Conservation (phyloP, 2,797 vertebrate species). For the Oryzias sinensis region DNA sequence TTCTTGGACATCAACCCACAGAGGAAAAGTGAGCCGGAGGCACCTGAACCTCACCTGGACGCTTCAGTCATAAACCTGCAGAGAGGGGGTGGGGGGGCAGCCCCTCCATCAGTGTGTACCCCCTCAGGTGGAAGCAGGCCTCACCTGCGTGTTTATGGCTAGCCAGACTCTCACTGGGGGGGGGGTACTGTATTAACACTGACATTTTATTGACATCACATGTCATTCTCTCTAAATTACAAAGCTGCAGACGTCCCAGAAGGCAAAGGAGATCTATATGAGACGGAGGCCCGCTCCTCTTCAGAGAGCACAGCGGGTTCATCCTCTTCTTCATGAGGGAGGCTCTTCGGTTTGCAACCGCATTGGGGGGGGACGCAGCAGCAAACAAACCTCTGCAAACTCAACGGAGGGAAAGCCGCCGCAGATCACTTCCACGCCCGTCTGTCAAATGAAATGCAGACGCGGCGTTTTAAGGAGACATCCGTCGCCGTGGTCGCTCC, state of each 20-base stretch:
- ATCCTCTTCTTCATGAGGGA: not conserved
- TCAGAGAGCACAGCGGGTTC: fast-evolving
- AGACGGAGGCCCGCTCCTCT: not conserved
- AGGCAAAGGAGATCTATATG: not conserved
- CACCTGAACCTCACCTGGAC: constrained; percentile 51
- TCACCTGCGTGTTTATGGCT: constrained; percentile 27
- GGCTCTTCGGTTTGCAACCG: not conserved
- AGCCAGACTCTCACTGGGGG: constrained; percentile 14
- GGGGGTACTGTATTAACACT: constrained; percentile 4
- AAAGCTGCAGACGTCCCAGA: constrained; percentile 9
- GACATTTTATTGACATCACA: constrained; percentile 26
- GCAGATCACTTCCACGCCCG: too few species aligned
- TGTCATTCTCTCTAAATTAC: constrained; percentile 18
- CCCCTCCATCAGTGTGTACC: constrained; percentile 49
- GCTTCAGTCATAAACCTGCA: constrained; percentile 65
- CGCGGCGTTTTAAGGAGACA: too few species aligned
- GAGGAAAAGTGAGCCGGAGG: constrained; percentile 59
- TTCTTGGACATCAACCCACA: constrained; percentile 47
- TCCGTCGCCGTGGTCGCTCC: too few species aligned
- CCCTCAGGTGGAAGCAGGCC: constrained; percentile 21
- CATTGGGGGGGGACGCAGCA: not conserved
- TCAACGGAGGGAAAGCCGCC: not conserved
- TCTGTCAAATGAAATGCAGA: too few species aligned
- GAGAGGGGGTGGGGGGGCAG: constrained; percentile 58
- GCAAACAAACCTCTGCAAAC: not conserved